Evolutionary conservation across 2,888 invertebrate species (phyloP).

Genomic region (Argyresthia albistria): DNA sequence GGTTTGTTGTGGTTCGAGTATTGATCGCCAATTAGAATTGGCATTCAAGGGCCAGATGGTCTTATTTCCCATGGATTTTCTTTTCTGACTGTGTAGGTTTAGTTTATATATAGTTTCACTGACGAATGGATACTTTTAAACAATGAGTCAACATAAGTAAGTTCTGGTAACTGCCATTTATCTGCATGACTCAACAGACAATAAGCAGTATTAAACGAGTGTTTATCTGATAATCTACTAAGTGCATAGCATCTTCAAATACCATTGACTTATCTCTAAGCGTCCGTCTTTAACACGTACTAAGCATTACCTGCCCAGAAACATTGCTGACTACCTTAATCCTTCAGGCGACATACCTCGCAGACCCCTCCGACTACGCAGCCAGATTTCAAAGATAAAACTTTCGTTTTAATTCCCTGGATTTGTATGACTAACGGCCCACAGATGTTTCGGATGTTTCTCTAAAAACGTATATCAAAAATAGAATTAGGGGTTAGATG

Average conservation of each 20-base stretch:
- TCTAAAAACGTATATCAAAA: conserved; percentile 38
- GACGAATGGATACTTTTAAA: no score
- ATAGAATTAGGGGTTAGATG: conserved; percentile 60
- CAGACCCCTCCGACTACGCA: conserved; percentile 16
- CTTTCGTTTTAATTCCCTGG: conserved; percentile 24
- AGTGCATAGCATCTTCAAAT: conserved; percentile 17
- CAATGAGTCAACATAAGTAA: not conserved
- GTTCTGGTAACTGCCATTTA: not conserved
- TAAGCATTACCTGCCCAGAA: conserved; percentile 34
- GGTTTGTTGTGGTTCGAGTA: conserved; percentile 2
- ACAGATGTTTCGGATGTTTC: conserved; percentile 41
- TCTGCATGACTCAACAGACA: not conserved
- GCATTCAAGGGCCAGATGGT: conserved; percentile 5
- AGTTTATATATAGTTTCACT: no score
- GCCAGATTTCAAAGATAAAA: conserved; percentile 17
- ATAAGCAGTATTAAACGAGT: not conserved
- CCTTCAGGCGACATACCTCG: conserved; percentile 20
- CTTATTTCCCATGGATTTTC: conserved; percentile 3
- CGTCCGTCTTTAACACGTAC: conserved; percentile 33
- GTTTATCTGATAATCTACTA: not conserved
- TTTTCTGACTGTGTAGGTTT: no score
- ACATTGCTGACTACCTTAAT: conserved; percentile 12
- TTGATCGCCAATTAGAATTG: conserved; percentile 1
- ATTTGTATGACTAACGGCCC: conserved; percentile 51
- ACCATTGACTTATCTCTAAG: conserved; percentile 10